phyloP scores from a whole-genome alignment of 2,113 vertebrate species.

The Campylomormyrus numenius region DNA sequence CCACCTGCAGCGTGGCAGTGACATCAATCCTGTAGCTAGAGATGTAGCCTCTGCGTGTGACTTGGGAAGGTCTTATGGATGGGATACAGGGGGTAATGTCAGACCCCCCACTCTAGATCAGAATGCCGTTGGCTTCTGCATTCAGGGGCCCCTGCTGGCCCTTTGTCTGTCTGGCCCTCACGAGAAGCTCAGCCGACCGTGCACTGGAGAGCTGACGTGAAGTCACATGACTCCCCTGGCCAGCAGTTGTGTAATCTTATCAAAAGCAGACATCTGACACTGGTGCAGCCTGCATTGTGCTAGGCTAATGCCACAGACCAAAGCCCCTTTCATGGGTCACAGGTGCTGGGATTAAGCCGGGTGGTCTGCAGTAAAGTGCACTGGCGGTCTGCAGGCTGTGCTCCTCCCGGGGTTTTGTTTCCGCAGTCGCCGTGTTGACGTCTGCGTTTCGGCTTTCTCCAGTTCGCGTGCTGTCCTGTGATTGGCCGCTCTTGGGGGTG shows the following conservation, averaged over 20 bases:
- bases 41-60: background rate
- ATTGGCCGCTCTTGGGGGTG: conserved; percentile 36
- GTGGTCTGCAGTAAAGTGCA: conserved; percentile 49
- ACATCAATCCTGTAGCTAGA: background rate
- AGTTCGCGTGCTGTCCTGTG: conserved; percentile 24
- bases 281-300: conserved; percentile 39
- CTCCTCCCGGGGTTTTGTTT: conserved; percentile 34
- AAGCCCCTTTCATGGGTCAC: conserved; percentile 41
- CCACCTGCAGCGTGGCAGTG: background rate
- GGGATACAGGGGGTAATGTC: background rate
- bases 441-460: conserved; percentile 28
- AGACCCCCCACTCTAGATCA: background rate
- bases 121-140: background rate
- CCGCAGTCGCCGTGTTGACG: conserved; percentile 38
- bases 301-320: conserved; percentile 43
- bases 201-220: background rate
- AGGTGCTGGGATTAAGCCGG: conserved; percentile 35
- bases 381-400: conserved; percentile 38
- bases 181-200: background rate
- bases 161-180: background rate
- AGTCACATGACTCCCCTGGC: background rate
- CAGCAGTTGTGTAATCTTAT: conserved; percentile 35
- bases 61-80: background rate
- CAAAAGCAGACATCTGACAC: conserved; percentile 40
- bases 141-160: background rate